Evolutionary conservation across 2,888 invertebrate species (phyloP).

Genomic region (Drosophila anomelani): DNA sequence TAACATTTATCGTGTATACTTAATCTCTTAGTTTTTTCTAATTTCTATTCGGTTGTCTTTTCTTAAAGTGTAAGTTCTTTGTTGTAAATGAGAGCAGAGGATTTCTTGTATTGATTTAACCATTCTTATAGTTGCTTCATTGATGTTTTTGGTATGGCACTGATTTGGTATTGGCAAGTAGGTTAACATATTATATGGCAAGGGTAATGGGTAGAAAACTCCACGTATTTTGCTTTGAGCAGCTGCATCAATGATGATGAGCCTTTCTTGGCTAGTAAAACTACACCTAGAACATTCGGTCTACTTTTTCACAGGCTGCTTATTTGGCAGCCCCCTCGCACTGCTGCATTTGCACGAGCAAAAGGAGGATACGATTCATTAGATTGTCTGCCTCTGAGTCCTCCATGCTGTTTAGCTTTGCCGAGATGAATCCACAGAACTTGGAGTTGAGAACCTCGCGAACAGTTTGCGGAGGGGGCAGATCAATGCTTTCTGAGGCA

Average conservation of each 20-base stretch:
- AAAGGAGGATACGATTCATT: slow-evolving; percentile 82
- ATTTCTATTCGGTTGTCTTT: slow-evolving; percentile 53
- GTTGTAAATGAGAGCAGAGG: slow-evolving; percentile 38
- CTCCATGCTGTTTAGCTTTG: slow-evolving; percentile 83
- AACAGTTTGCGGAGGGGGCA: slow-evolving; percentile 82
- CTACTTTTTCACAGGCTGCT: background rate
- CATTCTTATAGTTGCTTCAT: slow-evolving; percentile 32
- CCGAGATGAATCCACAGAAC: slow-evolving; percentile 83
- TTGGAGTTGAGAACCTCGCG: slow-evolving; percentile 83
- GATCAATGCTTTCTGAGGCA: slow-evolving; percentile 61
- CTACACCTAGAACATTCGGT: slow-evolving; percentile 1
- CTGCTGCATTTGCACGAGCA: slow-evolving; percentile 82
- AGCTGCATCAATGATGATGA: slow-evolving; percentile 63
- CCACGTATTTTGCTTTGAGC: slow-evolving; percentile 50
- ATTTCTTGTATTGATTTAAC: slow-evolving; percentile 5
- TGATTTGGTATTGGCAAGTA: slow-evolving; percentile 74
- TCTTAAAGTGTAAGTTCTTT: slow-evolving; percentile 42
- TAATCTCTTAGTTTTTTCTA: slow-evolving; percentile 65
- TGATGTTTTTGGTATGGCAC: slow-evolving; percentile 78
- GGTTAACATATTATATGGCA: slow-evolving; percentile 17
- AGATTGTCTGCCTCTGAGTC: slow-evolving; percentile 83
- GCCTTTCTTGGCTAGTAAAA: slow-evolving; percentile 46
- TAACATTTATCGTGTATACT: slow-evolving; percentile 66
- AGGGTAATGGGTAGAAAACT: slow-evolving; percentile 49
- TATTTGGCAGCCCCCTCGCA: slow-evolving; percentile 62